Evolutionary conservation across 2,888 invertebrate genomes (phyloP), one percentile per base, ranked within the genome.

Genomic region (Phrixothrix hirtus): DNA sequence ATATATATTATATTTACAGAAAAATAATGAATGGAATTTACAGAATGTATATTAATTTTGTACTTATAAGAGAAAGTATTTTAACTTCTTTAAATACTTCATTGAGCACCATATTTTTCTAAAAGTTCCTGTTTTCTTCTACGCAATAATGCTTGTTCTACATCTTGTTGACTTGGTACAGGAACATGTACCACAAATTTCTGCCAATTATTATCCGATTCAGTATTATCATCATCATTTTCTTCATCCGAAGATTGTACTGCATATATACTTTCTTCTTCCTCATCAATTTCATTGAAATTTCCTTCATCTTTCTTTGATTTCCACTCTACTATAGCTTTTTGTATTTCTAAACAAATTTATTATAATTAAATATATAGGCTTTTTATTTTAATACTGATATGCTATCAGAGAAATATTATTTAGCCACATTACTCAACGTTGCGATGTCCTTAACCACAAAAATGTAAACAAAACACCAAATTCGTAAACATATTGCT

Each of bases 161-260:
- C 88, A 73, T 97, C 95, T 74, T 89, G 88, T 74, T 97, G 96
- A 9, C 92, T 89, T 0, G 97, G 97, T 21, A 98, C 94, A 4
- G 93, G 88, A 34, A 95, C 95, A 73, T 95, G 94, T 12, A 89
- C 87, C 3, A 88, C 88, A 71, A 86, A 89, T 56, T 83, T 79
- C 32, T 82, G 77, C 54, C 77, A 79, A 64, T n/a, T n/a, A n/a
- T 25, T 25, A 41, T 41, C 30, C 10, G 15, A 14, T 16, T 11
- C 16, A 2, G 14, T 12, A 17, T 75, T 75, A 63, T 75, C 76
- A 55, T 59, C 56, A 52, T 29, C 66, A 59, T 60, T 61, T 47
- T 72, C 71, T 16, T 71, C 71, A 57, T 73, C 73, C 14, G 73
- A 71, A 68, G 30, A 43, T 14, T 57, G 83, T 68, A 77, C 82